A percentile compares a stretch with the other conserved stretches of the same genome.
Evolutionary conservation across 1,140 invertebrate genomes (phyloP).

Genomic region (Aphaenogaster rudis): DNA sequence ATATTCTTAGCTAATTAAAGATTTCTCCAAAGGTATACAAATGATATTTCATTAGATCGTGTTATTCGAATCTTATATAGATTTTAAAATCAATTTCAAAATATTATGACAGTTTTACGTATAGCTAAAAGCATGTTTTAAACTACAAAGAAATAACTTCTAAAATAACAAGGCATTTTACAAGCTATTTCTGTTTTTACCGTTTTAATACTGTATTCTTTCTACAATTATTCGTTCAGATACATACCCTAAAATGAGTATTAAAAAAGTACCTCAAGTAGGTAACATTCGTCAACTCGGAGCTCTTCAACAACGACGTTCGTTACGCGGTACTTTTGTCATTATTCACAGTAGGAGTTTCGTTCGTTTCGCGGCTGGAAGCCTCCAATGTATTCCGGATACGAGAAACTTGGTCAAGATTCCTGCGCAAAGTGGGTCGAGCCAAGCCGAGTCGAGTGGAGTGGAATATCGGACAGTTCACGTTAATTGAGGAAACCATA

Average conservation of each 20-base stretch:
- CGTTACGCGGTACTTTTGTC: slow-evolving; percentile 41
- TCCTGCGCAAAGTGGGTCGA: slow-evolving; percentile 63
- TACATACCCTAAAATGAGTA: neutral
- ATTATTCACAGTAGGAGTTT: slow-evolving; percentile 21
- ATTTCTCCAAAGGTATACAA: slow-evolving; percentile 1
- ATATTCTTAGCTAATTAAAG: slow-evolving; percentile 43
- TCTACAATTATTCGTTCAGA: neutral
- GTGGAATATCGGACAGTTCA: neutral
- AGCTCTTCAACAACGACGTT: slow-evolving; percentile 18
- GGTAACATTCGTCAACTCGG: slow-evolving; percentile 9
- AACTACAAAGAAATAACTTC: neutral
- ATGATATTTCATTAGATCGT: neutral
- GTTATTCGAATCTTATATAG: neutral
- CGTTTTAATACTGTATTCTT: neutral
- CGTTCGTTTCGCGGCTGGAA: slow-evolving; percentile 20
- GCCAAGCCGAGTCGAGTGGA: slow-evolving; percentile 4
- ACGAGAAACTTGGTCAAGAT: slow-evolving; percentile 68
- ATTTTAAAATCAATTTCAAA: slow-evolving; percentile 10
- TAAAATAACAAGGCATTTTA: neutral
- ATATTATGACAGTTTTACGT: neutral
- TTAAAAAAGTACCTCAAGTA: neutral
- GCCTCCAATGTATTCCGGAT: slow-evolving; percentile 10
- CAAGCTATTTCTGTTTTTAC: neutral
- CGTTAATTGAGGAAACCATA: slow-evolving; percentile 63
- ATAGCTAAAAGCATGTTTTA: neutral